A percentile compares a stretch with the other conserved stretches of the same genome.
Evolutionary conservation across 2,888 invertebrate species (phyloP).

Genomic region (Melikaiella ostensackeni): DNA sequence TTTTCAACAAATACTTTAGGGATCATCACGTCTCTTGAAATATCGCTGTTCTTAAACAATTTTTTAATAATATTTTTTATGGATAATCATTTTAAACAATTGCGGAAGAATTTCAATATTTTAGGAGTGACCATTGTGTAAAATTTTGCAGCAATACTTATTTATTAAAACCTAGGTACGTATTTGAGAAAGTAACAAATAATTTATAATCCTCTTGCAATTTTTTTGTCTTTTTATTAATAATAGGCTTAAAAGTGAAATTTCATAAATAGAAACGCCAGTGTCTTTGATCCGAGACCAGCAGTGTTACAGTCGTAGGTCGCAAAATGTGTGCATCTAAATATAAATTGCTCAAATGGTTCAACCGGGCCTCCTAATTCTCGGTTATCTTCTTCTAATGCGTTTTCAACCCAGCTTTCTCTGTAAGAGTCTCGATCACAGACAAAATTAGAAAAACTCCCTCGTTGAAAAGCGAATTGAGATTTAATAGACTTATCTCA

Average conservation of each 20-base stretch:
- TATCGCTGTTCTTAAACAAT: too few species aligned
- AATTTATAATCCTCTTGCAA: not conserved
- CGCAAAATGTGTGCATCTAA: slow-evolving; percentile 5
- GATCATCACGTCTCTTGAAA: too few species aligned
- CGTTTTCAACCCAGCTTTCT: not conserved
- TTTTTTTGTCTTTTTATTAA: not conserved
- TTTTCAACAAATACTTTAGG: too few species aligned
- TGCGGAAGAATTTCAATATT: too few species aligned
- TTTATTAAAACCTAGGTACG: not conserved
- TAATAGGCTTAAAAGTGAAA: not conserved
- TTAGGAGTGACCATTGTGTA: not conserved
- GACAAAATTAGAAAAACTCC: not conserved
- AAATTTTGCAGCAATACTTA: not conserved
- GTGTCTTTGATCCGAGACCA: not conserved
- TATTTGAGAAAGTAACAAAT: not conserved
- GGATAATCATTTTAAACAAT: too few species aligned
- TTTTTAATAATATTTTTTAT: too few species aligned
- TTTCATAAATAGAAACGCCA: not conserved
- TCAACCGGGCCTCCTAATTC: not conserved
- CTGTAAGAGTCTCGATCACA: not conserved
- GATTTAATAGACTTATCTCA: not conserved
- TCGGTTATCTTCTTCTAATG: not conserved
- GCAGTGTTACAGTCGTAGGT: not conserved
- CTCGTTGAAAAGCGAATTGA: not conserved
- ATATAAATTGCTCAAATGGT: slow-evolving; percentile 3